Base-by-base conservation (phyloP, 92 coral and sea anemone genomes). In the Porites divaricata region DNA sequence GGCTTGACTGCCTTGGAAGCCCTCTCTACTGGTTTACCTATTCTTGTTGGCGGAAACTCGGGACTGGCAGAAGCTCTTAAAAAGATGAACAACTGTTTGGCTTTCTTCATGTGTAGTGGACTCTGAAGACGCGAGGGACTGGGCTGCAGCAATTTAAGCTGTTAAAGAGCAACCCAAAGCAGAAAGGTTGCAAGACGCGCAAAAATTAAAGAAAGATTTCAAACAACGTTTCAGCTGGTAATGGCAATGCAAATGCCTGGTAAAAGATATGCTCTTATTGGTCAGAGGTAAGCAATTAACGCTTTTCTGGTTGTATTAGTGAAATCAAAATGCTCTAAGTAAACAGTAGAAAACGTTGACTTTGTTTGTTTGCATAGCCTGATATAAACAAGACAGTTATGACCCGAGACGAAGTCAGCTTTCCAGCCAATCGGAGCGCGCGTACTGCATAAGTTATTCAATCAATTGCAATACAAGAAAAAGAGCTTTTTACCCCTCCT, bases 1-100 rank as follows among this genome's bases (percentile, higher is more conserved):
- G 86, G 86, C 0, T 51, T 82, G 49, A 82, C 86, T 4, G 86
- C 86, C 9, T 57, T 82, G 5, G 86, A 82, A 49, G 86, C 86
- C 26, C 75, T 82, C 45, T 59, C 86, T 22, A 79, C 86, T 58
- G 86, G 86, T 23, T 54, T 82, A 14, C 86, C 86, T 14, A 73
- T 82, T 62, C 79, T 82, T 13, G 79, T 82, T 1, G 65, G 78
- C 12, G 63, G 41, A 20, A 63, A 82, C 23, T 82, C 86, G 17
- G 86, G 86, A 21, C 63, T 82, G 49, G 86, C 72, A 8, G 76
- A 82, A 82, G 86, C 86, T 22, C 79, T 82, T 6, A 51, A 24
- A 49, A 72, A 41, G 11, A 17, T 72, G 50, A 35, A 61, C 8
- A 24, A 80, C 6, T 0, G 52, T 58, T 35, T 80, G 35, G 85